Conservation (phyloP, 2,113 vertebrate species). For the Panthera tigris region DNA sequence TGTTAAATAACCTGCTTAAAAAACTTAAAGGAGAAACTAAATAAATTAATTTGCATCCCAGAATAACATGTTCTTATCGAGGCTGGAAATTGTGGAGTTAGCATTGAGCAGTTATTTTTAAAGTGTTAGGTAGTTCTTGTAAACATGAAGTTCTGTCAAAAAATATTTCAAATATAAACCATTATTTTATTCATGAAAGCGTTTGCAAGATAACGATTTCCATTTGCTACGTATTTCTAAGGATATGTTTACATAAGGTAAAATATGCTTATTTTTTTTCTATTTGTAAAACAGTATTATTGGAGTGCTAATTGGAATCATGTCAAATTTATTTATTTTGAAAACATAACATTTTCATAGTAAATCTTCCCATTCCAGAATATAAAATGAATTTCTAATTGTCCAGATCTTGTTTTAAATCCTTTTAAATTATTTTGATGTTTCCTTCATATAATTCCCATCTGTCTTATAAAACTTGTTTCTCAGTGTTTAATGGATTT, state of each 20-base stretch:
- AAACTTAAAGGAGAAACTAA: not conserved
- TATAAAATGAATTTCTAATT: not conserved
- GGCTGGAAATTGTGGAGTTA: not conserved
- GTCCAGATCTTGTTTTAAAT: not conserved
- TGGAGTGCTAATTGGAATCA: not conserved
- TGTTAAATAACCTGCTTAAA: slow-evolving; percentile 8
- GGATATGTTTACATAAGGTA: not conserved
- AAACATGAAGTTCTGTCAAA: not conserved
- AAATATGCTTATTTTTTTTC: not conserved
- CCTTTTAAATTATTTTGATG: not conserved
- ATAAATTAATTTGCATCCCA: not conserved
- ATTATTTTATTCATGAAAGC: not conserved
- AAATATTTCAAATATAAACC: not conserved
- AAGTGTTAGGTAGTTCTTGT: not conserved
- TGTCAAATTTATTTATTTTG: not conserved
- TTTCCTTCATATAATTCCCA: not conserved
- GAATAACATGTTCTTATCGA: not conserved
- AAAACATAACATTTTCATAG: not conserved
- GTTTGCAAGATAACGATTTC: not conserved
- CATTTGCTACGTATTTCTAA: not conserved
- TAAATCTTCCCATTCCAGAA: not conserved
- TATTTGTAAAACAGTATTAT: slow-evolving; percentile 11
- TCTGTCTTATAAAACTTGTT: not conserved
- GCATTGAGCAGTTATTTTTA: not conserved
- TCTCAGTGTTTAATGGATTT: slow-evolving; percentile 1